Evolutionary conservation across 2,113 vertebrate species (phyloP), one percentile per base, ranked within the genome.

Genomic region (Calidris pugnax): DNA sequence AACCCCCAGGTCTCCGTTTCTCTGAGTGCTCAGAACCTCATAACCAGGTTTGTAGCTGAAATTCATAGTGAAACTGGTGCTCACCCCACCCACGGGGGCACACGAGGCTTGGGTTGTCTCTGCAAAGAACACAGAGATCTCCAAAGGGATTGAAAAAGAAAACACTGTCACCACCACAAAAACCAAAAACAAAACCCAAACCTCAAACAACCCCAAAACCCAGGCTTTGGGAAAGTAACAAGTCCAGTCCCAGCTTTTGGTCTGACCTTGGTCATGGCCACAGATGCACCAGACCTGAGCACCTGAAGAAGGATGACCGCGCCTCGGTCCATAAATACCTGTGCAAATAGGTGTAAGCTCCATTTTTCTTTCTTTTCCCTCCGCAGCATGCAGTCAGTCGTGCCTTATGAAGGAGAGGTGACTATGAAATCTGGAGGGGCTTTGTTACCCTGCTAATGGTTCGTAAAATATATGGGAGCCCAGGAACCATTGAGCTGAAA

Each of bases 351-450:
- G 8, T 22, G 10, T 47, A 13, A 75, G n/a, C 47, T 89, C 26
- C 14, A n/a, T 37, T 60, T 14, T 68, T 12, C 83, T 74, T 91
- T 71, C 37, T 85, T 57, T 63, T 39, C 69, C 7, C 28, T 51
- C 35, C 56, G 26, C 57, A 73, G 63, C 0, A 0, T 28, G 43
- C 17, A 53, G 39, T 35, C 76, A 41, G 0, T 32, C 1, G 1
- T 39, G 66, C 69, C 69, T 75, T 5, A 2, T 0, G 2, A 50
- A 82, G 59, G 51, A 43, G 74, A 37, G n/a, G 56, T 17, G 76
- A 48, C 22, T 17, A 5, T 12, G 33, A n/a, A 56, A 57, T 48
- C 63, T 53, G 24, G 67, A 89, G 67, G 32, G 53, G 10, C 43
- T 90, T 80, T 8, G 2, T 43, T 48, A 22, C 43, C 14, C 22